Percentiles rank a stretch among this genome's conserved stretches.
Conservation (phyloP, 2,797 vertebrate species). For the Leontopithecus rosalia region DNA sequence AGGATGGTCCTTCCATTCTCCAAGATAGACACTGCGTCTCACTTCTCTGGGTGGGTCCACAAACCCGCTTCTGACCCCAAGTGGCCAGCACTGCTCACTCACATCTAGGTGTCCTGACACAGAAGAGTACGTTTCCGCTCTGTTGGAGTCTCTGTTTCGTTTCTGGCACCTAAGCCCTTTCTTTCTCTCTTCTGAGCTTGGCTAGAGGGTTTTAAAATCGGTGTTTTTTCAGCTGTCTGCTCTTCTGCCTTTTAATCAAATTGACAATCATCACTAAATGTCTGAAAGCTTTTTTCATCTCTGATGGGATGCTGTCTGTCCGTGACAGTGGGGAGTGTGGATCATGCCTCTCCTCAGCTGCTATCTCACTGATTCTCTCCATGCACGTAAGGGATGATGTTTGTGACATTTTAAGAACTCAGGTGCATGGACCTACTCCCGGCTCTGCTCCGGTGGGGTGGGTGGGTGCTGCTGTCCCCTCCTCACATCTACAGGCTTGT, state of each 20-base stretch:
- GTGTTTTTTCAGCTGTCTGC: not conserved
- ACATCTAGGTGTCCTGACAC: too few relatives aligned
- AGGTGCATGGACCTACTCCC: fast-evolving
- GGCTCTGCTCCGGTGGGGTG: fast-evolving
- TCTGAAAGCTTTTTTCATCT: not conserved
- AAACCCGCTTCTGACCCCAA: not conserved
- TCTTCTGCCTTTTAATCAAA: not conserved
- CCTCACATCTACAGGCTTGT: not conserved
- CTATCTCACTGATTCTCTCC: not conserved
- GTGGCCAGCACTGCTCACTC: fast-evolving
- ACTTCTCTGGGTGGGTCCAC: not conserved
- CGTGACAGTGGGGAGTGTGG: fast-evolving
- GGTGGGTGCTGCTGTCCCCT: fast-evolving
- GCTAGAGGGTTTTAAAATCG: not conserved
- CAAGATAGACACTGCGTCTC: not conserved
- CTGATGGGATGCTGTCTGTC: not conserved
- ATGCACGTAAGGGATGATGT: fast-evolving
- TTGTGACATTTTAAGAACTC: too few relatives aligned
- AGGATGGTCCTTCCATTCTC: not conserved
- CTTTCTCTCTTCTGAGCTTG: not conserved
- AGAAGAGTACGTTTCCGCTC: not conserved
- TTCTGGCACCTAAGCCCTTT: not conserved
- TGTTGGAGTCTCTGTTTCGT: not conserved
- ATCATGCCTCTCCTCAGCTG: not conserved
- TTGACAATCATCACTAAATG: too few relatives aligned